These are phyloP conservation scores for Sebastiscus albofasciatus DNA, from an alignment of 2,797 vertebrate species.

Conservation along the genomic window DNA sequence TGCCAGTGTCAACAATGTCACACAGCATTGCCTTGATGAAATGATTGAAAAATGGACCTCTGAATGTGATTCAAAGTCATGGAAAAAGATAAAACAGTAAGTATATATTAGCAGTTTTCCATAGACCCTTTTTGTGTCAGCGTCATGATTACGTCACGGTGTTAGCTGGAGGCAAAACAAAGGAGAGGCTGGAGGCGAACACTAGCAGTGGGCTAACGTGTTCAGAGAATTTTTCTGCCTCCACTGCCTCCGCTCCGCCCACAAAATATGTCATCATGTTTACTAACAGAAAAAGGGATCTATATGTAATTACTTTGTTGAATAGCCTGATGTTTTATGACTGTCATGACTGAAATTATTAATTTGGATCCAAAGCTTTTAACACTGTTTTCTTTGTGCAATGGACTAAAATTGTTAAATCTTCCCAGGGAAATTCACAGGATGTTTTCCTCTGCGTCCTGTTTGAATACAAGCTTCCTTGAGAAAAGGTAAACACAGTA, in stretches of 20 bases:
- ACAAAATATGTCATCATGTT: too few relatives aligned
- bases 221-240: too few relatives aligned
- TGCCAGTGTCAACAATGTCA: not conserved
- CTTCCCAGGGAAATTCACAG: constrained; percentile 66
- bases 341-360: not conserved
- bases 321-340: not conserved
- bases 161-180: too few relatives aligned
- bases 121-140: too few relatives aligned
- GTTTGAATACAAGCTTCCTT: constrained; percentile 86
- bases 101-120: not conserved
- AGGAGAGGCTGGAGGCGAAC: too few relatives aligned
- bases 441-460: constrained; percentile 84
- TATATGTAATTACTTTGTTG: not conserved
- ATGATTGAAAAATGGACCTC: constrained; percentile 64
- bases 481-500: constrained; percentile 79
- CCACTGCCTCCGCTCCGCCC: too few relatives aligned
- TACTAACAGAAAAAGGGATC: too few relatives aligned
- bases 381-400: not conserved
- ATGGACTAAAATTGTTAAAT: not conserved
- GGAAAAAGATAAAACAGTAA: constrained; percentile 60
- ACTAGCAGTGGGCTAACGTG: too few relatives aligned
- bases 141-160: too few relatives aligned
- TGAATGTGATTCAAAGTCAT: constrained; percentile 25
- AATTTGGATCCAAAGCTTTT: not conserved
- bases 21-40: constrained; percentile 25